phyloP scores from a whole-genome alignment of 2,797 vertebrate species.

The Muscicapa striata region DNA sequence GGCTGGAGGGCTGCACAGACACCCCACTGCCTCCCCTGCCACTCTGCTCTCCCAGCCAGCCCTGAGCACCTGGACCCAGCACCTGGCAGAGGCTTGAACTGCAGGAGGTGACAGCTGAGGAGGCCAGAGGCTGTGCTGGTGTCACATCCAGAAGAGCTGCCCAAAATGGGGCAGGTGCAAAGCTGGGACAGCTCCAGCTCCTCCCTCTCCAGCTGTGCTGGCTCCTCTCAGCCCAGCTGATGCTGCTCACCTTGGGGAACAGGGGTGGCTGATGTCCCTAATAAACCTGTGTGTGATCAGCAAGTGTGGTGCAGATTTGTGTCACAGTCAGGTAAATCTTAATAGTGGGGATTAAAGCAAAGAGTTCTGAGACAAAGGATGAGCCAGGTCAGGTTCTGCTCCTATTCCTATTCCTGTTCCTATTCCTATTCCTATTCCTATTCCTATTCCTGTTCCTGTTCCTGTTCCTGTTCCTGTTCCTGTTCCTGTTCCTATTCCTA shows the following conservation, averaged over 20 bases:
- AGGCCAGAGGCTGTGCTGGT: not conserved
- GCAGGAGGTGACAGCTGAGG: not conserved
- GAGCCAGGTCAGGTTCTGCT: not conserved
- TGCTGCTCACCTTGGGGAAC: not conserved
- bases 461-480: too few relatives aligned
- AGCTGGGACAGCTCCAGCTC: rapidly evolving
- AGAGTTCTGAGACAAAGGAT: not conserved
- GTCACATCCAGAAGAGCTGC: not conserved
- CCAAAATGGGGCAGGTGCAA: not conserved
- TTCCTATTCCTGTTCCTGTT: too few relatives aligned
- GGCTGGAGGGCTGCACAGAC: not conserved
- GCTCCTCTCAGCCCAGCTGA: not conserved
- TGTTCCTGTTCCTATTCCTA: too few relatives aligned
- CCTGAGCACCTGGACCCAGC: not conserved
- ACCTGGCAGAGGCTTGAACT: rapidly evolving
- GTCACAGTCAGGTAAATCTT: not conserved
- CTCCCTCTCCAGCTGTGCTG: not conserved
- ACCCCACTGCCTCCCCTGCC: not conserved
- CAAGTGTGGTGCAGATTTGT: not conserved
- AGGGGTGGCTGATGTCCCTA: not conserved
- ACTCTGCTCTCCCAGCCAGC: not conserved
- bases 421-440: too few relatives aligned
- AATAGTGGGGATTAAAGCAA: rapidly evolving
- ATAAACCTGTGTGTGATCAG: conserved; percentile 30
- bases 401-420: not conserved